Evolutionary conservation across 2,113 vertebrate genomes (phyloP).

Genomic region (Isichthys henryi): DNA sequence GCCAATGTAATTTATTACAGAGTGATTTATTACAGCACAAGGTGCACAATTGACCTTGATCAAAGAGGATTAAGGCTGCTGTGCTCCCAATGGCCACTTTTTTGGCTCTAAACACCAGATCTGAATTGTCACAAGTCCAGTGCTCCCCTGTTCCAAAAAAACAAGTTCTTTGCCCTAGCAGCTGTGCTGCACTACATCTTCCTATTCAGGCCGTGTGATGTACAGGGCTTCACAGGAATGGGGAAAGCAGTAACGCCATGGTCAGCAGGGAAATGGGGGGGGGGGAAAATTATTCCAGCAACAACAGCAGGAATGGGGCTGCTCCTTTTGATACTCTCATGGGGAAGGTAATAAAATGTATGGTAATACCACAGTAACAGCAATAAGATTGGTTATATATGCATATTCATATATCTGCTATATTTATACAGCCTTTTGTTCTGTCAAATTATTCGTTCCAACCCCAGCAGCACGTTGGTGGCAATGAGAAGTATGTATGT

Average conservation of each 20-base stretch:
- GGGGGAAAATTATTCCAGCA: not conserved
- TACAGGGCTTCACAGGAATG: not conserved
- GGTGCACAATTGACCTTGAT: slow-evolving; percentile 60
- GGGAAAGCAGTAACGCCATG: not conserved
- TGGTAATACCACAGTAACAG: not conserved
- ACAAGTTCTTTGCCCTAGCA: not conserved
- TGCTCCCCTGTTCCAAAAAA: not conserved
- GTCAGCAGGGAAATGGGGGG: not conserved
- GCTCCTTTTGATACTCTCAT: not conserved
- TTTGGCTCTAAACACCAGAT: slow-evolving; percentile 38
- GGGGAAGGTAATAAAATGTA: not conserved
- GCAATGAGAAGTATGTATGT: not conserved
- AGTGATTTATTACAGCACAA: slow-evolving; percentile 59
- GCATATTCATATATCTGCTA: not conserved
- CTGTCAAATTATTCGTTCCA: not conserved
- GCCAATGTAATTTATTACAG: slow-evolving; percentile 60
- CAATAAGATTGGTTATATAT: not conserved
- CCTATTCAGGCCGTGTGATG: not conserved
- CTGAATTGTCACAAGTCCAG: not conserved
- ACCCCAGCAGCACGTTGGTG: not conserved
- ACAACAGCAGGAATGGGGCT: not conserved
- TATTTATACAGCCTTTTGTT: not conserved
- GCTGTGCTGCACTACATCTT: not conserved
- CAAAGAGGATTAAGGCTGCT: slow-evolving; percentile 67
- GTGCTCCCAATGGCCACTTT: slow-evolving; percentile 49